Base-by-base conservation (phyloP, 2,113 vertebrate species). In the Struthio camelus region DNA sequence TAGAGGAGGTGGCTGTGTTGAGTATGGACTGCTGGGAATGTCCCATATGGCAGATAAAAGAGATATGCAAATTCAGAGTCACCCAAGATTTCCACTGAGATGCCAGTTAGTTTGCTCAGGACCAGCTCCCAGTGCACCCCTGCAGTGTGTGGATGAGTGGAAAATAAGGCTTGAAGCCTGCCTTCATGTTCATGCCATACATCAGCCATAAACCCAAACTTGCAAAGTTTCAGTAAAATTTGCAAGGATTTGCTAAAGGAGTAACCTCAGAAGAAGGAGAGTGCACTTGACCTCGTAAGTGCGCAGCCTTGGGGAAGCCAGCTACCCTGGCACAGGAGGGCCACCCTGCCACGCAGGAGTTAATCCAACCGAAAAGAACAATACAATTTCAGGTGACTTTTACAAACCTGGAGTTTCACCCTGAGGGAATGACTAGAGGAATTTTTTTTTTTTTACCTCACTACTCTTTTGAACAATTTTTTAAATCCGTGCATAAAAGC, bases 291-390 rank as follows among this genome's bases (percentile, higher is more conserved):
- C 10, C 22, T 32, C 11, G 19, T 1, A 20, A 48, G 14, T 10
- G 40, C 25, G 10, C 23, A 73, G 30, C n/a, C 25, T 28, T 36
- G 48, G 17, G 67, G 28, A 51, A 72, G 38, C 40, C 34, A 69
- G 22, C 8, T 16, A 78, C 28, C 14, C 6, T 51, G 32, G 27
- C 4, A 30, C 11, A 42, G 18, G 17, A 64, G 9, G 23, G 14
- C 5, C 0, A 0, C 6, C 19, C 6, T 48, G 19, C 7, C 23
- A 53, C 58, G 20, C 0, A 1, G 44, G 44, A 80, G 36, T 67
- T 69, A 36, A 5, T 14, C 15, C 34, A 71, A 86, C 69, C 14
- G 11, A 78, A 84, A 86, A 48, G 18, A 84, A 54, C 2, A 38
- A 50, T 11, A 87, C 25, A 16, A 20, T 16, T 59, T 64, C 17